These are phyloP conservation scores for Notamacropus eugenii DNA, from an alignment of 2,797 vertebrate genomes.

Conservation along the genomic window DNA sequence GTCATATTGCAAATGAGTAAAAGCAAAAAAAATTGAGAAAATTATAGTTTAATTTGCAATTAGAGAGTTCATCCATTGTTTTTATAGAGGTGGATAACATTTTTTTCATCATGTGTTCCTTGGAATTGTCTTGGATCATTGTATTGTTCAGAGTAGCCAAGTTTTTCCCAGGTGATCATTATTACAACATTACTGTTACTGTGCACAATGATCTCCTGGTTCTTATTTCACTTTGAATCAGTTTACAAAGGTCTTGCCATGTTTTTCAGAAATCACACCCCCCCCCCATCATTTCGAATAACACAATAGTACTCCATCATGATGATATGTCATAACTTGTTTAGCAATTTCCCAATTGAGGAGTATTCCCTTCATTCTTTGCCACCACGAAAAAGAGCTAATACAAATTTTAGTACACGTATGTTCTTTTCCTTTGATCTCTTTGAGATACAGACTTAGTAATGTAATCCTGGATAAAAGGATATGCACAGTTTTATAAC, in stretches of 20 bases:
- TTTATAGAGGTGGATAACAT: not conserved
- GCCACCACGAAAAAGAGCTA: no score
- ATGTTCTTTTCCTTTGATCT: no score
- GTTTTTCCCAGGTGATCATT: not conserved
- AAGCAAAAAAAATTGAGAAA: not conserved
- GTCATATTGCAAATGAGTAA: not conserved
- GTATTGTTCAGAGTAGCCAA: not conserved
- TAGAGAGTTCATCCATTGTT: not conserved
- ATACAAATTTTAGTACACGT: no score
- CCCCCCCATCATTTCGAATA: no score
- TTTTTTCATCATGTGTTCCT: not conserved
- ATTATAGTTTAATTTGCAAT: not conserved
- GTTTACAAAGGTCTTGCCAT: not conserved
- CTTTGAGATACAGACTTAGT: no score
- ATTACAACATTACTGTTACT: not conserved
- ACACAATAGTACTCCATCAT: no score
- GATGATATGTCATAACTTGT: no score
- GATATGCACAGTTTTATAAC: not conserved
- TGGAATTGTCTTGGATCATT: not conserved
- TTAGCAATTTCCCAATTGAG: no score
- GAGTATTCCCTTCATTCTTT: no score
- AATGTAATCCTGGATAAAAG: not conserved
- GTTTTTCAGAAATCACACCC: not conserved
- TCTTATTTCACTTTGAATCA: not conserved
- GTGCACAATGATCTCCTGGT: not conserved